These are phyloP conservation scores for Hemistola chrysoprasaria DNA, from an alignment of 2,888 invertebrate species.

Conservation along the genomic window DNA sequence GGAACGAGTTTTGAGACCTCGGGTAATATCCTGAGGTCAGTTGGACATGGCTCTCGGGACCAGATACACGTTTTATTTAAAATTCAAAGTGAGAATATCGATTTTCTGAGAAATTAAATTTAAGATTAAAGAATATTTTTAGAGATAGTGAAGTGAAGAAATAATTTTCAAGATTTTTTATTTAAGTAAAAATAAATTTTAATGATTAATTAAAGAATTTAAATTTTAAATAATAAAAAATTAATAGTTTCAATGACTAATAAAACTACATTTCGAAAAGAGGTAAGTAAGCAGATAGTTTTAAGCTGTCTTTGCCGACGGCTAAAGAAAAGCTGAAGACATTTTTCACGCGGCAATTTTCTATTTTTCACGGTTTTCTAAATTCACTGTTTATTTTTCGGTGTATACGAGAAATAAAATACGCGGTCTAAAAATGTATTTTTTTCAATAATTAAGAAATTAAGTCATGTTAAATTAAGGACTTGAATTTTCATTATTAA, in stretches of 20 bases:
- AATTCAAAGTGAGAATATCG: neutral
- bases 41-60: slow-evolving; percentile 58
- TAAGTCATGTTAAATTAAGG: slow-evolving; percentile 1
- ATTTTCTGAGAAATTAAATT: neutral
- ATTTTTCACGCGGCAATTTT: slow-evolving; percentile 12
- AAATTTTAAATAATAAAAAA: neutral
- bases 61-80: slow-evolving; percentile 51
- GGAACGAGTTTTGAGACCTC: slow-evolving; percentile 70
- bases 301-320: slow-evolving; percentile 35
- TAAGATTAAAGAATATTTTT: neutral
- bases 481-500: neutral
- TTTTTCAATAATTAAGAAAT: no score
- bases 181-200: no score
- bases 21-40: slow-evolving; percentile 64
- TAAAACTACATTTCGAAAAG: neutral
- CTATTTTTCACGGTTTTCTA: slow-evolving; percentile 3
- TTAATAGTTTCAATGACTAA: no score
- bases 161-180: neutral
- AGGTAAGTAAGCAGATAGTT: slow-evolving; percentile 23
- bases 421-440: no score
- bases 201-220: neutral
- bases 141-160: slow-evolving; percentile 3
- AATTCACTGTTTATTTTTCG: slow-evolving; percentile 11
- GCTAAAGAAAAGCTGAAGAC: slow-evolving; percentile 18
- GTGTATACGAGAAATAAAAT: no score